Evolutionary conservation across 1,140 invertebrate genomes (phyloP), one percentile per base, ranked within the genome.

Genomic region (Stenopsyche tienmushanensis): DNA sequence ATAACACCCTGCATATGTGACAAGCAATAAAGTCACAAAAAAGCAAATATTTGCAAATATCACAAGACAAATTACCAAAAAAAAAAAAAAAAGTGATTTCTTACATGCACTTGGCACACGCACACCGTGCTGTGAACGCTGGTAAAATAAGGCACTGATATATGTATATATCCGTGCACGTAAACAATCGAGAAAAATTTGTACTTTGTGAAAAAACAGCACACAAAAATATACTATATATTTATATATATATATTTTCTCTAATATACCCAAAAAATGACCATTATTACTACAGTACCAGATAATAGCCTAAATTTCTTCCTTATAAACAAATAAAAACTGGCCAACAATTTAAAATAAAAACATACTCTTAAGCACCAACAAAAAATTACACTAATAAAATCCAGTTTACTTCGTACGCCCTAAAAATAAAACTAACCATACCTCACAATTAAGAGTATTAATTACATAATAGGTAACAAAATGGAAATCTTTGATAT

Each of bases 1-100:
- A 57, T 3, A 60, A 44, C 42, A 60, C 57, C 57, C 57, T 60
- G 57, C 42, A 60, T 60, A 47, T 9, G 57, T 60, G 57, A 60
- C 42, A 47, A 60, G 42, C 41, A 45, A 34, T 47, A 21, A 44
- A 60, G 26, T 42, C 29, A 41, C 25, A 18, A 5, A 5, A 47
- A 47, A 47, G 44, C 18, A 57, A 57, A 57, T 5, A 54, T 60
- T 47, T 47, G 44, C 44, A 60, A 21, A 47, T 60, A 60, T 57
- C 54, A 57, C 54, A 57, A 5, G 3, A n/a, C 7, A 53, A 8
- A 17, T 24, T 20, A 21, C 39, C 50, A 53, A 18, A 24, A 53
- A 53, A 25, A 25, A 9, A 23, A 53, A 53, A 53, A 24, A 10
- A 9, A 13, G 25, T 39, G 15, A 34, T 25, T n/a, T n/a, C n/a